Base-by-base conservation (phyloP, 2,888 invertebrate genomes). In the Netelia inedita region DNA sequence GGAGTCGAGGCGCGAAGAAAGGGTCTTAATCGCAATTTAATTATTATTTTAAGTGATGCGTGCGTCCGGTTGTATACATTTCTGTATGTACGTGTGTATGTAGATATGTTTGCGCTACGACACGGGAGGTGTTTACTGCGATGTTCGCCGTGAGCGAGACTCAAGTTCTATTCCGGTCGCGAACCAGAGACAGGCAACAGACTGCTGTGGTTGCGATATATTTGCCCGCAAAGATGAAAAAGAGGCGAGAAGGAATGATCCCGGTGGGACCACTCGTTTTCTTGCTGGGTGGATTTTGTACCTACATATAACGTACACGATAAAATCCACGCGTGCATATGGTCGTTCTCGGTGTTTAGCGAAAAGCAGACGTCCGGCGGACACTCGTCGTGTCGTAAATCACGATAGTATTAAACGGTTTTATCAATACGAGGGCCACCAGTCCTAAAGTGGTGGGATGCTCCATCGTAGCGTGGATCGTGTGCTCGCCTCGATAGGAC, bases 31-130 rank as follows among this genome's bases (percentile, higher is more conserved):
- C 89, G 88, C 84, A 88, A 88, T 87, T 88, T 88, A 88, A 88
- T 88, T 89, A 89, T 91, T 90, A 91, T 91, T 91, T 88, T 88
- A 86, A 88, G 88, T 88, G 90, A 90, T 89, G 90, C 88, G 87
- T 87, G 82, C 75, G 85, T 85, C 87, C 87, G 88, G 84, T 68
- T 63, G 71, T 46, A 66, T 84, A 85, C 68, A 81, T 68, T 79
- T 80, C 81, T 53, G 73, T 80, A 80, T 79, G 87, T 87, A 82
- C 74, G 68, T 63, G 68, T 19, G 63, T 84, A 83, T 72, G 79
- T 68, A 74, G 79, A 76, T 46, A 43, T 21, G 19, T 28, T 8
- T 46, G 61, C 59, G 50, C 61, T 59, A 46, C 61, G 2, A 46
- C 35, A 16, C 83, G 83, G 83, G 80, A 57, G 59, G 55, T 71